Evolutionary conservation across 2,888 invertebrate genomes (phyloP).

Genomic region (Embidobia sp.): DNA sequence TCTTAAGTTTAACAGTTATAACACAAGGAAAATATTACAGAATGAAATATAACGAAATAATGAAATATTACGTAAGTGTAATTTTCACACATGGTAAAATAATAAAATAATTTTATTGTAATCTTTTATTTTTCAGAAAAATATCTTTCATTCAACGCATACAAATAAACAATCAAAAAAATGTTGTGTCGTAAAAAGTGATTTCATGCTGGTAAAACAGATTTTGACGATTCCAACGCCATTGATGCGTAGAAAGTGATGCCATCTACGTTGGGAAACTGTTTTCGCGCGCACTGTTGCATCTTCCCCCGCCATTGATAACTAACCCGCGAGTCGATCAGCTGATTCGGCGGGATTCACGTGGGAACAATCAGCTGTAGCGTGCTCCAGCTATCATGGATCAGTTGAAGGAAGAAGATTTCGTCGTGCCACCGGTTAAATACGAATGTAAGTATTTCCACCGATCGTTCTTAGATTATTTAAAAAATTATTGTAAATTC

Average conservation of each 20-base stretch:
- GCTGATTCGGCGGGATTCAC: constrained; percentile 76
- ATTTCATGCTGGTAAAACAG: constrained; percentile 47
- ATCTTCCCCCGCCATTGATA: constrained; percentile 50
- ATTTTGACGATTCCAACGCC: constrained; percentile 7
- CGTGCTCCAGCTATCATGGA: constrained; percentile 67
- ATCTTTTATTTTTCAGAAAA: too few species aligned
- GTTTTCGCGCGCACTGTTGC: constrained; percentile 41
- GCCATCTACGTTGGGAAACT: constrained; percentile 38
- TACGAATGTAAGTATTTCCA: constrained; percentile 91
- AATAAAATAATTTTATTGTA: too few species aligned
- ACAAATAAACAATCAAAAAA: too few species aligned
- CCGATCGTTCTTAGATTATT: too few species aligned
- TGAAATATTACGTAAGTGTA: too few species aligned
- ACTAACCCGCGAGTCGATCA: constrained; percentile 69
- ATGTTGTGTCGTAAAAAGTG: too few species aligned
- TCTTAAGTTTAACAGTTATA: too few species aligned
- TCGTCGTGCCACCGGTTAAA: constrained; percentile 86
- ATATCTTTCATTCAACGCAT: too few species aligned
- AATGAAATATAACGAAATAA: too few species aligned
- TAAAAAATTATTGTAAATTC: too few species aligned
- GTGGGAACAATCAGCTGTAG: constrained; percentile 77
- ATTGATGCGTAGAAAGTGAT: constrained; percentile 38
- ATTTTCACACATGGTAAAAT: too few species aligned
- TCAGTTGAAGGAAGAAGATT: constrained; percentile 84
- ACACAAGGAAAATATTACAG: too few species aligned